Evolutionary conservation across 2,113 vertebrate species (phyloP).

Genomic region (Agapornis roseicollis): DNA sequence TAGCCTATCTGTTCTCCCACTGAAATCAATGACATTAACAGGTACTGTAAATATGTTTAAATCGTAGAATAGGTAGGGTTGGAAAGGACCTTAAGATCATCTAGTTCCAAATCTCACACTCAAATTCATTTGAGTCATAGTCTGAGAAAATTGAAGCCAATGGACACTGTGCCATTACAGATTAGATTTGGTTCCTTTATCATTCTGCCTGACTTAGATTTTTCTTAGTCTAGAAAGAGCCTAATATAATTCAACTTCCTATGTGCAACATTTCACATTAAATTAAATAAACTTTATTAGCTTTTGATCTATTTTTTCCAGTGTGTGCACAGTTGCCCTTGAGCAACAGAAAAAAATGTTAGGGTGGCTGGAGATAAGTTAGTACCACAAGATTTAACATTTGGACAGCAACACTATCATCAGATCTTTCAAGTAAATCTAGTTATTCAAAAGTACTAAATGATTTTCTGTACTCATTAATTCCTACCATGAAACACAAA

Average conservation of each 20-base stretch:
- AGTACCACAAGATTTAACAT: constrained; percentile 3
- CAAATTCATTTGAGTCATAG: neutral
- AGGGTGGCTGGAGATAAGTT: constrained; percentile 21
- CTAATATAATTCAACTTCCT: neutral
- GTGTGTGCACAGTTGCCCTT: constrained; percentile 7
- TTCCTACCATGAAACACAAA: constrained; percentile 49
- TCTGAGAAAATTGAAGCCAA: neutral
- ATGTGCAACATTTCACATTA: neutral
- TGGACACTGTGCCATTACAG: neutral
- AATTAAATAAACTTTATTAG: neutral
- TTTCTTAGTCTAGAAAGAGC: neutral
- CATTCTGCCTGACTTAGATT: neutral
- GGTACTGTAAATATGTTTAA: neutral
- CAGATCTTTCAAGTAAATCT: constrained; percentile 39
- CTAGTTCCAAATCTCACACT: neutral
- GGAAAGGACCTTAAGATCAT: neutral
- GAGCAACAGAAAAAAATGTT: constrained; percentile 6
- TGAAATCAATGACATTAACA: neutral
- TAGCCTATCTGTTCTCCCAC: neutral
- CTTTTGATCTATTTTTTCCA: constrained; percentile 48
- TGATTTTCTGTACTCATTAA: constrained; percentile 38
- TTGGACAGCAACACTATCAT: constrained; percentile 41
- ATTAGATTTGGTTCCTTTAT: neutral
- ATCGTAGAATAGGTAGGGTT: neutral
- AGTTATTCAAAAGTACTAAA: constrained; percentile 49